A percentile compares a stretch with the other conserved stretches of the same genome.
phyloP scores from a whole-genome alignment of 2,113 vertebrate species.

The Prunella fulvescens region DNA sequence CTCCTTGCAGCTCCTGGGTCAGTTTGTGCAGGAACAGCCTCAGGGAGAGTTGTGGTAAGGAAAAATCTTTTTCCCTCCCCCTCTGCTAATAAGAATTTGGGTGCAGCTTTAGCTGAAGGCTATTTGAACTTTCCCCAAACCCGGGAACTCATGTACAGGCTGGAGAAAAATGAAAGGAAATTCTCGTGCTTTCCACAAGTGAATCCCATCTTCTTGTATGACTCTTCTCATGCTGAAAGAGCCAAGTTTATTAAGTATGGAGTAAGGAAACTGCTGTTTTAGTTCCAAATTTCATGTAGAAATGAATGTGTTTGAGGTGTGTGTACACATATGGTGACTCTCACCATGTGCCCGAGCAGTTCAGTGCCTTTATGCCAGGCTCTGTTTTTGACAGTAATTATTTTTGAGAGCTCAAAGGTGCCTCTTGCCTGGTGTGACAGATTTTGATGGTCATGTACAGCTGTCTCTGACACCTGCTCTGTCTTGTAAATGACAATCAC shows the following conservation, averaged over 20 bases:
- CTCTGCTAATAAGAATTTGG: background rate
- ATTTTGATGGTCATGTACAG: background rate
- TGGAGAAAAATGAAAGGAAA: background rate
- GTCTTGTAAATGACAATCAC: rapidly evolving
- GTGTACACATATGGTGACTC: background rate
- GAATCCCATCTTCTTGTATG: background rate
- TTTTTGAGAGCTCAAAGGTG: slow-evolving; percentile 1
- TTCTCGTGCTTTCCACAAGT: background rate
- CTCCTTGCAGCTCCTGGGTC: background rate
- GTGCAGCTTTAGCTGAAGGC: background rate
- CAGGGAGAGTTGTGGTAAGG: background rate
- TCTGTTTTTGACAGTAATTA: background rate
- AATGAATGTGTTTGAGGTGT: background rate
- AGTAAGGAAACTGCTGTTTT: background rate
- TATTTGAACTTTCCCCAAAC: background rate
- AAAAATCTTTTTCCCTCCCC: background rate
- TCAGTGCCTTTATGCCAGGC: background rate
- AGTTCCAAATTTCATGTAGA: background rate
- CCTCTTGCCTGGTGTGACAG: background rate
- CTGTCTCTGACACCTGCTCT: background rate
- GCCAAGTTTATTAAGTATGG: background rate
- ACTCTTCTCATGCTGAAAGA: background rate
- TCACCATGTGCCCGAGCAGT: rapidly evolving
- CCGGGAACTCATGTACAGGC: background rate
- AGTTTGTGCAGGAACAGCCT: background rate